Conservation (phyloP, 2,888 invertebrate genomes). For the Fragum sueziense region DNA sequence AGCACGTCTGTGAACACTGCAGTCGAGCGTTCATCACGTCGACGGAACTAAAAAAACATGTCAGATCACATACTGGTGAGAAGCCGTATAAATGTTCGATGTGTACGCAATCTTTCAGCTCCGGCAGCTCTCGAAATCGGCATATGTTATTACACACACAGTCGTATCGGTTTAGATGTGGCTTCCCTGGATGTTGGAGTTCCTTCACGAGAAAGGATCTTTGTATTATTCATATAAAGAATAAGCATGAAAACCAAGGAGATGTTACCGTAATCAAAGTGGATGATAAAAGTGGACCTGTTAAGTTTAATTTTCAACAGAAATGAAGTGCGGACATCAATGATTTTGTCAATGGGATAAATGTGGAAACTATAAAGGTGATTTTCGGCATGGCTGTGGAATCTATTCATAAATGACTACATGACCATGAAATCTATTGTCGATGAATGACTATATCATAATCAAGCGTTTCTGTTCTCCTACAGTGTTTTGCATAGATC, state of each 20-base stretch:
- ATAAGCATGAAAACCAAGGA: slow-evolving; percentile 15
- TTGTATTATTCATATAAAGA: slow-evolving; percentile 43
- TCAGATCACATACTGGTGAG: slow-evolving; percentile 46
- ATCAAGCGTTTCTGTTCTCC: too few species aligned
- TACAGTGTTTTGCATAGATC: too few species aligned
- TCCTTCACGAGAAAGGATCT: slow-evolving; percentile 35
- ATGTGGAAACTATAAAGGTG: too few species aligned
- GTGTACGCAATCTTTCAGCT: slow-evolving; percentile 32
- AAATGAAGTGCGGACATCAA: too few species aligned
- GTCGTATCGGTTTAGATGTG: slow-evolving; percentile 33
- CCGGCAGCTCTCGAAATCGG: slow-evolving; percentile 32
- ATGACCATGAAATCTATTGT: too few species aligned
- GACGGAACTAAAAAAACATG: slow-evolving; percentile 46
- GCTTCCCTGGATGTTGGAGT: slow-evolving; percentile 11
- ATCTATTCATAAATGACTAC: too few species aligned
- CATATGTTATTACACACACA: slow-evolving; percentile 38
- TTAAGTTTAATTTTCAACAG: too few species aligned
- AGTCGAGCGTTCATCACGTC: slow-evolving; percentile 41
- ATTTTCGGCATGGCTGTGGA: too few species aligned
- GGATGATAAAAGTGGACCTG: too few species aligned
- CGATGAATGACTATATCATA: too few species aligned
- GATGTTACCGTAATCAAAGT: neutral
- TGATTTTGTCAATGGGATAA: too few species aligned
- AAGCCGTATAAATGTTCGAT: slow-evolving; percentile 45
- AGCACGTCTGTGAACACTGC: slow-evolving; percentile 50